phyloP scores from a whole-genome alignment of 1,140 invertebrate species.

The Rhynchophorus ferrugineus region DNA sequence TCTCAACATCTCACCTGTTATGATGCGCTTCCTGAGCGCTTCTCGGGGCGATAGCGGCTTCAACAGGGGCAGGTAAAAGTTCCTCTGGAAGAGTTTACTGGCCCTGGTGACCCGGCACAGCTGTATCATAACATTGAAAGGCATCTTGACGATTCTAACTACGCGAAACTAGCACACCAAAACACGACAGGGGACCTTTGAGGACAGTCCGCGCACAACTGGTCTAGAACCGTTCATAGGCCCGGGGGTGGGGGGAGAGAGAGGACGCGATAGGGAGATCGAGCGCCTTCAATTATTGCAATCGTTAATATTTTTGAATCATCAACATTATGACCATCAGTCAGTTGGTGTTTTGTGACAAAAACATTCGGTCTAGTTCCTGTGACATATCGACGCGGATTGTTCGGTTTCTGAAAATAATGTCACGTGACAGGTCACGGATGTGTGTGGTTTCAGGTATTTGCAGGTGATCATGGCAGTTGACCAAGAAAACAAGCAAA shows the following conservation, averaged over 20 bases:
- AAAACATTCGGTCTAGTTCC: too few species aligned
- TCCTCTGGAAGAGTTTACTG: conserved; percentile 69
- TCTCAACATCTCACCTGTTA: conserved; percentile 26
- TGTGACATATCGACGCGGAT: too few species aligned
- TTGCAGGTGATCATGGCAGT: too few species aligned
- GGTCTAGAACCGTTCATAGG: conserved; percentile 20
- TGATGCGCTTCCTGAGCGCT: conserved; percentile 51
- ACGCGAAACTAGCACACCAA: conserved; percentile 14
- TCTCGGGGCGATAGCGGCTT: conserved; percentile 74
- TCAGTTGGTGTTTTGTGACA: background rate
- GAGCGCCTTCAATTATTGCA: conserved; percentile 4
- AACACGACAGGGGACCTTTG: conserved; percentile 21
- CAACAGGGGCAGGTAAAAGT: conserved; percentile 74
- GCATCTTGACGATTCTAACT: conserved; percentile 29
- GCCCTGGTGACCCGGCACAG: conserved; percentile 74
- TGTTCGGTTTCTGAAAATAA: too few species aligned
- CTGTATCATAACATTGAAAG: conserved; percentile 47
- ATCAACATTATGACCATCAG: background rate
- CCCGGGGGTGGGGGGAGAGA: too few species aligned
- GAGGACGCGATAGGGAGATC: conserved; percentile 14
- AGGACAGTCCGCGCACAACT: conserved; percentile 20
- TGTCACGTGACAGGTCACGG: too few species aligned
- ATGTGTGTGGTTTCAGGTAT: too few species aligned
- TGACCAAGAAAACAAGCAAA: too few species aligned
- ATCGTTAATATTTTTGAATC: background rate